Conservation (phyloP, 2,113 vertebrate genomes). For the Pituophis catenifer region DNA sequence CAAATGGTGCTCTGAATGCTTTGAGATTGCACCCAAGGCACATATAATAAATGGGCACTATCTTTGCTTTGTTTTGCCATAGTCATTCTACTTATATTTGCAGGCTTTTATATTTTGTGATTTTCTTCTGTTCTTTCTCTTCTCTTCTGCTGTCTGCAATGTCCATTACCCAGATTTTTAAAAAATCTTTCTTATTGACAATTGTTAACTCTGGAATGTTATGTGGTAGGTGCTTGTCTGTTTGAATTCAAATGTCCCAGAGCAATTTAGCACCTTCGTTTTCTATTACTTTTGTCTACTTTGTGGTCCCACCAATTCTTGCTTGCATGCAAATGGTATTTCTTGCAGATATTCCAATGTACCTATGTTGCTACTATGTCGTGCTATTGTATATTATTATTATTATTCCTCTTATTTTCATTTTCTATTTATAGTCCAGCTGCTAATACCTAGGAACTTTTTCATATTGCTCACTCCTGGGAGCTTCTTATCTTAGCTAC, state of each 20-base stretch:
- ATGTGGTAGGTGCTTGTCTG: background rate
- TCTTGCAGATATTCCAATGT: background rate
- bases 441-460: background rate
- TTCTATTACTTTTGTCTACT: background rate
- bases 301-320: background rate
- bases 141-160: background rate
- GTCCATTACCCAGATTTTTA: background rate
- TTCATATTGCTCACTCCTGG: background rate
- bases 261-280: background rate
- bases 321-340: background rate
- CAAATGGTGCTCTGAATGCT: background rate
- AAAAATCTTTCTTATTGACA: background rate
- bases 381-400: background rate
- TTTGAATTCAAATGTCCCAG: background rate
- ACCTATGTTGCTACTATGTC: background rate
- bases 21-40: background rate
- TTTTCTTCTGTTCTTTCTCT: background rate
- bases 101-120: background rate
- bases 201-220: background rate
- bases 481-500: background rate
- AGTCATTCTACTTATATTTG: background rate
- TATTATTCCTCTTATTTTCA: background rate
- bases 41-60: background rate
- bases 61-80: background rate
- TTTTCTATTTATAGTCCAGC: background rate